Conservation (phyloP, 2,797 vertebrate species). For the Potorous gilbertii region DNA sequence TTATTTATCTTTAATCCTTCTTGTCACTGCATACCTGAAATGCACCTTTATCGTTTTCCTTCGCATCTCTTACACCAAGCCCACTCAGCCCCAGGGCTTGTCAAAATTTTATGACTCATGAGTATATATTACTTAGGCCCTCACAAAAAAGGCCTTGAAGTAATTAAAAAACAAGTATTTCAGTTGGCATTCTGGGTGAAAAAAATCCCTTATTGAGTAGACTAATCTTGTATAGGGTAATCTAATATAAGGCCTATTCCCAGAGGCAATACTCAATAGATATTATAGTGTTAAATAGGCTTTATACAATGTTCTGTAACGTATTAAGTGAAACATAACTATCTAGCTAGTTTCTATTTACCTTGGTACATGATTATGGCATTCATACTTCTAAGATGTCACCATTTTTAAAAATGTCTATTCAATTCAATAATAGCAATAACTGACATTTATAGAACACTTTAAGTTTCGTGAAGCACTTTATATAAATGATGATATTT, state of each 20-base stretch:
- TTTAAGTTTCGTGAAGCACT: not conserved
- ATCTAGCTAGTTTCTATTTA: conserved; percentile 75
- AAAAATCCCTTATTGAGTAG: conserved; percentile 86
- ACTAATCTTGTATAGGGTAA: conserved; percentile 86
- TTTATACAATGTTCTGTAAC: conserved; percentile 77
- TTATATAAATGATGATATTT: not conserved
- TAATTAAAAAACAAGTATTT: conserved; percentile 86
- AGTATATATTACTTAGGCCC: conserved; percentile 82
- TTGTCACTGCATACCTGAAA: conserved; percentile 81
- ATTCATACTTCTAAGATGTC: conserved; percentile 73
- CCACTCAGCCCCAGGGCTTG: conserved; percentile 83
- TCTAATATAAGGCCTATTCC: conserved; percentile 86
- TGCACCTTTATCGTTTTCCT: conserved; percentile 82
- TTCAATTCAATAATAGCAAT: conserved; percentile 75
- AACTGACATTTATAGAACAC: conserved; percentile 38
- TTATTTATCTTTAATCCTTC: conserved; percentile 82
- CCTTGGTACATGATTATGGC: conserved; percentile 71
- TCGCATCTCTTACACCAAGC: conserved; percentile 78
- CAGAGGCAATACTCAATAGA: conserved; percentile 83
- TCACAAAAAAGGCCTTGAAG: conserved; percentile 83
- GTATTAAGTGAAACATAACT: conserved; percentile 81
- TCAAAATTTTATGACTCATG: conserved; percentile 86
- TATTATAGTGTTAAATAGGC: conserved; percentile 80
- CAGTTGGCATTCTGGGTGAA: conserved; percentile 83
- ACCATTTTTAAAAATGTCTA: conserved; percentile 74